Conservation (phyloP, 2,888 invertebrate genomes). For the Dioctria linearis region DNA sequence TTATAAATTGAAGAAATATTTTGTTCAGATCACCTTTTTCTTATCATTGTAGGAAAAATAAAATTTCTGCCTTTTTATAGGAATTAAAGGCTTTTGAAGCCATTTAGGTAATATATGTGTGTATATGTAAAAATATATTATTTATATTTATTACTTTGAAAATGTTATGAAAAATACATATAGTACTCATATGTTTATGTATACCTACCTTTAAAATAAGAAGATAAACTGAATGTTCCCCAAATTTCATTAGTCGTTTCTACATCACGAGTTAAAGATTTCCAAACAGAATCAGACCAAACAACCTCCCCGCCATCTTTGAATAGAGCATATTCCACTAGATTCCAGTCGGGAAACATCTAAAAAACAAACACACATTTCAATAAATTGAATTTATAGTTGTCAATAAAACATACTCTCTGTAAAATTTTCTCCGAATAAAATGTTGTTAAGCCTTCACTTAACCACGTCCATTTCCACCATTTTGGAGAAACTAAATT, state of each 20-base stretch:
- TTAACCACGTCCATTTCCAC: slow-evolving; percentile 83
- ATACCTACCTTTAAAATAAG: slow-evolving; percentile 30
- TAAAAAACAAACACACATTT: not conserved
- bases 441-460: slow-evolving; percentile 78
- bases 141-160: too few relatives aligned
- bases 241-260: slow-evolving; percentile 10
- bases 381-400: too few relatives aligned
- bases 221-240: not conserved
- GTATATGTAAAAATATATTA: too few relatives aligned
- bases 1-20: too few relatives aligned
- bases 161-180: too few relatives aligned
- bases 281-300: not conserved
- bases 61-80: too few relatives aligned
- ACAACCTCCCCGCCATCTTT: not conserved
- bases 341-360: slow-evolving; percentile 16
- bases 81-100: too few relatives aligned
- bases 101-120: too few relatives aligned
- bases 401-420: not conserved
- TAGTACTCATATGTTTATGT: too few relatives aligned
- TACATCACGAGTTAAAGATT: slow-evolving; percentile 10
- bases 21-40: too few relatives aligned
- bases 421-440: slow-evolving; percentile 29
- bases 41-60: too few relatives aligned
- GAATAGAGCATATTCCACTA: not conserved
- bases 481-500: slow-evolving; percentile 80